A percentile compares a stretch with the other conserved stretches of the same genome.
Evolutionary conservation across 2,797 vertebrate genomes (phyloP).

Genomic region (Trichosurus vulpecula): DNA sequence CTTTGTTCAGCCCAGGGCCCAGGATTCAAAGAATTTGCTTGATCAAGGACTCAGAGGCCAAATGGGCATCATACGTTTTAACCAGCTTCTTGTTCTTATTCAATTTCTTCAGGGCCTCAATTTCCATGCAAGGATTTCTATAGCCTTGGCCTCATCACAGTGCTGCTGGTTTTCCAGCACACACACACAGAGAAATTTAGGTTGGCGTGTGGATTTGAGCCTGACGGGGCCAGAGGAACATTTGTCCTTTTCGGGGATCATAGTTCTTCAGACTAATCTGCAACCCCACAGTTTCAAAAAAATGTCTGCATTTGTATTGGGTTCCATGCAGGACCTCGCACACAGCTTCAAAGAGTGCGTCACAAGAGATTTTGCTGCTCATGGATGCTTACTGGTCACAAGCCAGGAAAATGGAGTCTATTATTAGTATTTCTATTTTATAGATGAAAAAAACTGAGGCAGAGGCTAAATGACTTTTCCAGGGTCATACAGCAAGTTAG

Average conservation of each 20-base stretch:
- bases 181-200: conserved; percentile 93
- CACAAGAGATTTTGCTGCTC: conserved; percentile 91
- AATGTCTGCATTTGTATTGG: conserved; percentile 89
- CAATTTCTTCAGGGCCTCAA: conserved; percentile 94
- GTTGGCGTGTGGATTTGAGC: conserved; percentile 90
- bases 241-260: conserved; percentile 56
- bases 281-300: conserved; percentile 93
- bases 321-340: conserved; percentile 90
- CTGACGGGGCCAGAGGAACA: conserved; percentile 91
- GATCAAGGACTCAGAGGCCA: conserved; percentile 95
- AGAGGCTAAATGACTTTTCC: neutral
- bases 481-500: neutral
- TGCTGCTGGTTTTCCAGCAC: conserved; percentile 94
- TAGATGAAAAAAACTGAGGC: neutral
- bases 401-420: no score
- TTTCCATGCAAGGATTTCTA: conserved; percentile 93
- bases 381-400: no score
- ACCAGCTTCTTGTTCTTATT: conserved; percentile 96
- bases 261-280: conserved; percentile 97
- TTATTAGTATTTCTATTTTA: neutral
- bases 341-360: conserved; percentile 91
- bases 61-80: conserved; percentile 95
- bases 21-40: conserved; percentile 96
- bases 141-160: conserved; percentile 92
- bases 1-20: conserved; percentile 91